Evolutionary conservation across 2,113 vertebrate genomes (phyloP), one percentile per base, ranked within the genome.

Genomic region (Hippocampus zosterae): DNA sequence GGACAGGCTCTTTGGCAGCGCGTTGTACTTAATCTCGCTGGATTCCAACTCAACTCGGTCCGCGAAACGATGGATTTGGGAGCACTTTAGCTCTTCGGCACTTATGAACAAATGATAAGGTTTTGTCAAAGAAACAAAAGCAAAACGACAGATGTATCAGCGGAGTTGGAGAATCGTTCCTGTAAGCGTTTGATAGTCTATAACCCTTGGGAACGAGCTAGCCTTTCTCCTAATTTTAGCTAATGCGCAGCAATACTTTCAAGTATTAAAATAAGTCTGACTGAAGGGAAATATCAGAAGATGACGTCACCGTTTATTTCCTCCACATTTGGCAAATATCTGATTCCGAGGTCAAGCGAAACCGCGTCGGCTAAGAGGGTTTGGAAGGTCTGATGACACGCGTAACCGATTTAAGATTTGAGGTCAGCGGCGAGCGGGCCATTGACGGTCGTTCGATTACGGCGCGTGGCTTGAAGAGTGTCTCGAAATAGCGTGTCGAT

Each of bases 1-100:
- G 68, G 69, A 81, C 75, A 75, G n/a, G 61, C 80, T 76, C 59
- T 72, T 74, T 78, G 83, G 59, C 67, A 78, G 73, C 50, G 60
- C 67, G 64, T 66, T 77, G 60, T 29, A n/a, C 50, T 50, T 64
- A 69, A 67, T 59, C 48, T 72, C 55, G 57, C 21, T 42, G 72
- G 60, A 79, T 75, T 71, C 71, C 56, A 44, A 63, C 46, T 37
- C 33, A 67, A 27, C 37, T 68, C 56, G 0, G 48, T 53, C 57
- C 29, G 41, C 18, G 21, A 55, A 59, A 70, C 18, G 56, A 56
- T 60, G 63, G 68, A 57, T 66, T 70, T 81, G 9, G 19, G 56
- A 73, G 1, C 44, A 19, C 37, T 44, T 40, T 44, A 50, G 23
- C 23, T 50, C 48, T 50, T 19, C 5, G 16, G 16, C 8, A 33